Conservation (phyloP, 2,888 invertebrate genomes). For the Phaonia tiefii region DNA sequence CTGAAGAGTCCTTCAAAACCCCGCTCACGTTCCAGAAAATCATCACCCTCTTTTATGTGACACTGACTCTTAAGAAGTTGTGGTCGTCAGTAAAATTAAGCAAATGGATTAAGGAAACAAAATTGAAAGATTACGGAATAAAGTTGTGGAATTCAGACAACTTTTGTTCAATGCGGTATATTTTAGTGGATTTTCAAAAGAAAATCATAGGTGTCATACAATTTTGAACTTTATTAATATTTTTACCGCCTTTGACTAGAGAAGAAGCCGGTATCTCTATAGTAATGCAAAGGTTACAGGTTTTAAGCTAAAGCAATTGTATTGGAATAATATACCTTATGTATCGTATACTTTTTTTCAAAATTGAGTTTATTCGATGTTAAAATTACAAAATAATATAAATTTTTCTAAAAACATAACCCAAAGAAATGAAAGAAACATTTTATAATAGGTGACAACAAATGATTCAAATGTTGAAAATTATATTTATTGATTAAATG, state of each 20-base stretch:
- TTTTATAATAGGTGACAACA: constrained; percentile 57
- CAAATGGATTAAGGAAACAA: constrained; percentile 7
- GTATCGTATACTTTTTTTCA: too few relatives aligned
- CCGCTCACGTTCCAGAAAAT: constrained; percentile 77
- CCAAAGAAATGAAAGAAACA: constrained; percentile 14
- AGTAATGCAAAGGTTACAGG: constrained; percentile 22
- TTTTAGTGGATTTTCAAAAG: too few relatives aligned
- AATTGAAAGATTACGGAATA: too few relatives aligned
- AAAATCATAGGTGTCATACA: too few relatives aligned
- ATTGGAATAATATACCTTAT: constrained; percentile 26
- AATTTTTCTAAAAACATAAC: constrained; percentile 58
- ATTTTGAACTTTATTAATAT: too few relatives aligned
- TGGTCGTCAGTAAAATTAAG: constrained; percentile 18
- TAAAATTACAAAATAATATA: constrained; percentile 26
- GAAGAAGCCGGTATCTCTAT: too few relatives aligned
- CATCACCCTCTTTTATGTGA: constrained; percentile 78
- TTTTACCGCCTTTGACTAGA: too few relatives aligned
- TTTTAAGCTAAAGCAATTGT: constrained; percentile 53
- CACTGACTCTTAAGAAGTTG: constrained; percentile 68
- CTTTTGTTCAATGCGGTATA: not conserved
- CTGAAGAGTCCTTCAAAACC: constrained; percentile 77
- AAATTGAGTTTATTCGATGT: constrained; percentile 62
- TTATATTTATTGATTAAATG: constrained; percentile 22
- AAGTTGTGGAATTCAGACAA: too few relatives aligned
- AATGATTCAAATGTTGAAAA: constrained; percentile 39